Evolutionary conservation across 92 coral and sea anemone species (phyloP), one percentile per base, ranked within the genome.

Genomic region (Palythoa grandis): DNA sequence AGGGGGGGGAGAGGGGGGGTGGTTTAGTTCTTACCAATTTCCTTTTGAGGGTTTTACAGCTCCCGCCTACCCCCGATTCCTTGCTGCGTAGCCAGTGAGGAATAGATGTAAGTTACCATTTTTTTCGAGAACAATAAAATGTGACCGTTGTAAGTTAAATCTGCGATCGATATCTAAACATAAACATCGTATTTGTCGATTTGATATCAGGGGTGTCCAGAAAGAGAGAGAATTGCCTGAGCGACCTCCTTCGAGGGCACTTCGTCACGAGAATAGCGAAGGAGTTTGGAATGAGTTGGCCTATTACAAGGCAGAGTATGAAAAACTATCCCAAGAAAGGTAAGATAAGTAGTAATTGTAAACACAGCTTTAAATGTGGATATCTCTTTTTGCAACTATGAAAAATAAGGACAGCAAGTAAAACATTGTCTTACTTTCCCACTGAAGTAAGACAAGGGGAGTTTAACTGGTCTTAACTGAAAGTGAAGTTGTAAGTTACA

Each of bases 281-380:
- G 95, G 95, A 39, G 98, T 96, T 1, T 96, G 99, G 99, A 96
- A 96, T 66, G 99, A 96, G 84, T 82, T 96, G 87, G 92, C 95
- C n/a, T 61, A 96, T 80, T 96, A 87, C 84, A 95, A 94, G 79
- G 89, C 88, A 40, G 99, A 95, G 53, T 96, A 90, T 70, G 99
- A 96, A 57, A 91, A 88, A 43, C 94, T 96, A 37, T 93, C 89
- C 38, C 91, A 93, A 79, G 99, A 96, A 78, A 93, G 88, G 88
- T 72, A 39, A 40, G 56, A 16, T 8, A 40, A 37, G 22, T 72
- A 0, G 1, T 4, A 14, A 66, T 20, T 24, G 29, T 22, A 11
- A 66, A 66, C 23, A 23, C 2, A 7, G 71, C 29, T 35, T 9
- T 9, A 66, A 66, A 66, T 29, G 70, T 22, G 13, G 13, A 12